Conservation (phyloP, 2,888 invertebrate genomes). For the Dusona sp. region DNA sequence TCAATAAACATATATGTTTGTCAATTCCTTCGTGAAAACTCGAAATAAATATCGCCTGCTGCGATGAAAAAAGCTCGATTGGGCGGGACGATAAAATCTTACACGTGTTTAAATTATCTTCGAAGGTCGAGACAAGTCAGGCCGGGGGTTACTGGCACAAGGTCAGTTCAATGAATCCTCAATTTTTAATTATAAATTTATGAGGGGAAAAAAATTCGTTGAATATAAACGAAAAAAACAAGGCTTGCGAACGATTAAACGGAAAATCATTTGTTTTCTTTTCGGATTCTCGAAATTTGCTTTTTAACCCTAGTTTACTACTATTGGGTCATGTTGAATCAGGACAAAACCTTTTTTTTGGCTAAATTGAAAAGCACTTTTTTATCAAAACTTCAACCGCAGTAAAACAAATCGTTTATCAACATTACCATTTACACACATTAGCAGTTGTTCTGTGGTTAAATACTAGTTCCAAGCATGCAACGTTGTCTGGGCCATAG, state of each 20-base stretch:
- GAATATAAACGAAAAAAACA: conserved; percentile 8
- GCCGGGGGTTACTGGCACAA: conserved; percentile 68
- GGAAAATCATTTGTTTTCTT: neutral
- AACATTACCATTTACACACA: neutral
- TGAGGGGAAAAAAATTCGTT: conserved; percentile 45
- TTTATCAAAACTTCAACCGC: neutral
- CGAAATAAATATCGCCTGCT: conserved; percentile 36
- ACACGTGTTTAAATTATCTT: conserved; percentile 69
- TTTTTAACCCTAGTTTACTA: neutral
- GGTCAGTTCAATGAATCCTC: conserved; percentile 68
- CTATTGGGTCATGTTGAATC: neutral
- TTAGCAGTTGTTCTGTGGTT: neutral
- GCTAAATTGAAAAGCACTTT: neutral
- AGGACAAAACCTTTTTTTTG: neutral
- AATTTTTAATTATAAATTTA: conserved; percentile 51
- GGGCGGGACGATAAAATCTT: conserved; percentile 55
- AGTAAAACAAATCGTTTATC: neutral
- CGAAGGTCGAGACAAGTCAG: conserved; percentile 69
- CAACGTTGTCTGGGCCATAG: neutral
- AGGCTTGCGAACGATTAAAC: neutral
- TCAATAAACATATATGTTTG: neutral
- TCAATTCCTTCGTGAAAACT: conserved; percentile 7
- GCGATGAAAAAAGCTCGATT: conserved; percentile 39
- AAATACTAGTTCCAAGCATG: neutral
- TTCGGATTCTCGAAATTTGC: neutral